A percentile compares a stretch with the other conserved stretches of the same genome.
phyloP scores from a whole-genome alignment of 2,113 vertebrate species.

The Phodopus roborovskii region DNA sequence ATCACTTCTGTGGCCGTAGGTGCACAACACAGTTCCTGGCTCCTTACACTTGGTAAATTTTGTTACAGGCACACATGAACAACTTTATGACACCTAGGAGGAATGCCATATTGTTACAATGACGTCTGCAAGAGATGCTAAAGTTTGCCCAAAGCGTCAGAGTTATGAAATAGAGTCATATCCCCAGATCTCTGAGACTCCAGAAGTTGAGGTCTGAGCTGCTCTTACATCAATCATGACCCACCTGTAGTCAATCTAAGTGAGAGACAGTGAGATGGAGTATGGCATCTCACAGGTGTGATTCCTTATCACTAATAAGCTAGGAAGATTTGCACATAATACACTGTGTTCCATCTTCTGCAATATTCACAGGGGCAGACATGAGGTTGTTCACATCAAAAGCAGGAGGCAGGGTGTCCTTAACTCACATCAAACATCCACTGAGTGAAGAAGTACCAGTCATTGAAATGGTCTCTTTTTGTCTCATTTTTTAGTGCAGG shows the following conservation, averaged over 20 bases:
- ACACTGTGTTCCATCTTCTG: neutral
- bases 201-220: neutral
- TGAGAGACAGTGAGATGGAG: neutral
- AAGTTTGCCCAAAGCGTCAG: neutral
- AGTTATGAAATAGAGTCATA: neutral
- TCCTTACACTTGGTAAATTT: neutral
- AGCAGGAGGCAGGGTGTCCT: neutral
- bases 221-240: neutral
- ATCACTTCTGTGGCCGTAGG: neutral
- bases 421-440: neutral
- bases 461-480: neutral
- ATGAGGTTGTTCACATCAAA: constrained; percentile 33
- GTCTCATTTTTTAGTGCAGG: neutral
- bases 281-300: neutral
- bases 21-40: neutral
- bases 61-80: neutral
- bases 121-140: neutral
- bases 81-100: neutral
- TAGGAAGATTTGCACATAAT: neutral
- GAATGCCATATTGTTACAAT: neutral
- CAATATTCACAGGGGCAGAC: neutral
- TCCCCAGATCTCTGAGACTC: neutral
- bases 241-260: neutral
- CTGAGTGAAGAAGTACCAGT: neutral
- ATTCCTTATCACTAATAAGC: constrained; percentile 20